Evolutionary conservation across 1,140 invertebrate genomes (phyloP), one percentile per base, ranked within the genome.

Genomic region (Euwallacea fornicatus): DNA sequence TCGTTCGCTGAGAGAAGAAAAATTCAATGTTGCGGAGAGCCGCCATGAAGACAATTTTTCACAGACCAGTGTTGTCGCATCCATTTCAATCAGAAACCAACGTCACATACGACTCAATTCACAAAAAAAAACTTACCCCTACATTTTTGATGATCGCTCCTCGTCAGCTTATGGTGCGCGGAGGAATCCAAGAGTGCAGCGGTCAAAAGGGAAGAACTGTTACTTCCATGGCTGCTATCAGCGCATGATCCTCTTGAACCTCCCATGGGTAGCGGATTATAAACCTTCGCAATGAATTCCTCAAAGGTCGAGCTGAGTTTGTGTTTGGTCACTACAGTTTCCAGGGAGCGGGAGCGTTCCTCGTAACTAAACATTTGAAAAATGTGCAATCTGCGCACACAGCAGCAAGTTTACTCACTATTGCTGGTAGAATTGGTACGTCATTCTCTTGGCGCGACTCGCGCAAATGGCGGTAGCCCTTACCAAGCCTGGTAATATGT

Each of bases 401-500:
- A 6, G 42, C 16, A 58, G 66, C 56, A 33, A 33, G 21, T 33
- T 4, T 33, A 33, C 88, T 85, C 88, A 96, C 93, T 93, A 94
- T 81, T 96, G 92, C 83, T 97, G 94, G 82, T 94, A 98, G 74
- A 93, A 89, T 71, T 93, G 90, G 79, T 97, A 86, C 21, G 91
- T 92, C 53, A 91, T 91, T 68, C 96, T 87, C 79, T 97, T 96
- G 1, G 94, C 91, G 71, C 95, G 87, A 76, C 96, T 97, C 62
- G 96, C 96, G 80, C 93, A 94, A 46, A 98, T 87, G 10, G 96
- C 96, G 11, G 96, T 96, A 10, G 93, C 91, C 69, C 97, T 86
- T 33, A 99, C 93, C 42, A 99, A 84, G 21, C 91, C 93, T 7
- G 97, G 92, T 61, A 98, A 80, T 75, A 93, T 88, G 73, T 88